Base-by-base conservation (phyloP, 2,888 invertebrate species). In the Drosophila greeni region DNA sequence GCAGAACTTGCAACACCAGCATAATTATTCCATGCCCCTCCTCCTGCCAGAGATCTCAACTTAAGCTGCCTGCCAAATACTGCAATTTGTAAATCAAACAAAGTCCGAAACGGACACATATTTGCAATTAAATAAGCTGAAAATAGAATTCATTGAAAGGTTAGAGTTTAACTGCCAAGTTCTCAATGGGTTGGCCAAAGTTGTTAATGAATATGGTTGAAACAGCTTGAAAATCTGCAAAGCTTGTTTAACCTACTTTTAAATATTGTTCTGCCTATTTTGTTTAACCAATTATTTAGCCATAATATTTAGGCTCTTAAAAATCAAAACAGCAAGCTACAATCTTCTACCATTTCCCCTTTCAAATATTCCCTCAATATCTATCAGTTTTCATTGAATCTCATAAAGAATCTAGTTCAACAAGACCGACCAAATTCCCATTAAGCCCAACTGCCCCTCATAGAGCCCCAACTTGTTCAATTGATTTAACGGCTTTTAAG, bases 61-160 rank as follows among this genome's bases (percentile, higher is more conserved):
- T 42, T 29, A 26, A 18, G 39, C 26, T 34, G 20, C 9, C 24
- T 24, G n/a, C 24, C 33, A 45, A 70, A 71, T 65, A 47, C 78
- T 54, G 70, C 60, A 66, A 70, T 61, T 78, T 66, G 66, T 65
- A 66, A 77, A 67, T 81, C 70, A 75, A 75, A 72, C 64, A 69
- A 62, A 51, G 33, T 56, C 23, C 40, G 36, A 45, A 37, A 33
- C 16, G 62, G 20, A 57, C 58, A 58, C 12, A 18, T 45, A 29
- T 16, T 29, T 37, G 23, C 29, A 18, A 42, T 51, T 31, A 34
- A 24, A 14, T 31, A 31, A 36, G 14, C 11, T 20, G n/a, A 29
- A 42, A 23, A n/a, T 56, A 29, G n/a, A 37, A 36, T 8, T n/a
- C 23, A 36, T 29, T 24, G 1, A 62, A 62, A 62, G n/a, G 64